These are phyloP conservation scores for Neosilurus hyrtlii DNA, from an alignment of 2,797 vertebrate genomes.

Conservation along the genomic window DNA sequence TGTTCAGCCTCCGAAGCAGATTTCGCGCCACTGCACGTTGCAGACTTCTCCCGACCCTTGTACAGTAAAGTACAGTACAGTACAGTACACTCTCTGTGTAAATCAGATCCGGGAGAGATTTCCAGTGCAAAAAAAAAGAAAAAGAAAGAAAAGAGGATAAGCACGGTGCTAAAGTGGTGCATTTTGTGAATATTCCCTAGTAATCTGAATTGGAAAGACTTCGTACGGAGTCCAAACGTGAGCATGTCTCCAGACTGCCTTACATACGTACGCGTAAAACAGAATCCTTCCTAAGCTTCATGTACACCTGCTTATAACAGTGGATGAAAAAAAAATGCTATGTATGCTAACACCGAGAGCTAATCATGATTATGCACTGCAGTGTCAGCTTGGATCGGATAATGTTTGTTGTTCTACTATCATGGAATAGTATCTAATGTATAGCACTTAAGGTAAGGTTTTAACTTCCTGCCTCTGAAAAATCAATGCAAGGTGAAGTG, in stretches of 20 bases:
- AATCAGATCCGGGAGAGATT: constrained; percentile 7
- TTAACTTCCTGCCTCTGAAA: constrained; percentile 15
- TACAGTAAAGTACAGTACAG: no score
- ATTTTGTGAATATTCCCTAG: constrained; percentile 40
- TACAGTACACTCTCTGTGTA: not conserved
- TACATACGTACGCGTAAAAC: not conserved
- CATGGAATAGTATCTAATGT: constrained; percentile 24
- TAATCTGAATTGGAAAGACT: constrained; percentile 28
- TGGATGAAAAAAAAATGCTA: not conserved
- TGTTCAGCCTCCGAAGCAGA: constrained; percentile 54
- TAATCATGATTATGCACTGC: constrained; percentile 35
- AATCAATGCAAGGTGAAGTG: constrained; percentile 28
- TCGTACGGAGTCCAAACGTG: not conserved
- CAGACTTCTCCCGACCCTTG: not conserved
- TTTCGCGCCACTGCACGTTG: constrained; percentile 27
- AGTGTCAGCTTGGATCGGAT: constrained; percentile 13
- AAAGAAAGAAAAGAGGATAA: not conserved
- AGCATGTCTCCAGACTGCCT: constrained; percentile 22
- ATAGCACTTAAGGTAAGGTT: constrained; percentile 39
- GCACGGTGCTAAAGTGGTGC: constrained; percentile 34
- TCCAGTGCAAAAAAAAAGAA: not conserved
- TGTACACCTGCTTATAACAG: not conserved
- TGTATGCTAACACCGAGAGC: constrained; percentile 29
- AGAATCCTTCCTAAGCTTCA: not conserved
- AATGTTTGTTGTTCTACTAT: not conserved